phyloP scores from a whole-genome alignment of 2,888 invertebrate genomes.

The Scotopteryx bipunctaria region DNA sequence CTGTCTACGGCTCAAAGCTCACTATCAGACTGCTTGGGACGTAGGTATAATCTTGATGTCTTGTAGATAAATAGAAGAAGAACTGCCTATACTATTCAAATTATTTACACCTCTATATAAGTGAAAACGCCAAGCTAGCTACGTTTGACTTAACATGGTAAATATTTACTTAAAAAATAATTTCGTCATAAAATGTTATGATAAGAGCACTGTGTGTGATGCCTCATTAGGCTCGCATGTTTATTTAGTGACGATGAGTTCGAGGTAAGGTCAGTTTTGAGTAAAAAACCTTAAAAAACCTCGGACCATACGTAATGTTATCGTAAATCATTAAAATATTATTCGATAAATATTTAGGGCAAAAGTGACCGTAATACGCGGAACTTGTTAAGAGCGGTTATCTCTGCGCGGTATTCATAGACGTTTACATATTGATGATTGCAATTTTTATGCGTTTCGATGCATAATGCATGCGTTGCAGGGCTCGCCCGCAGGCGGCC shows the following conservation, averaged over 20 bases:
- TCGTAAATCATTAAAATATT: slow-evolving; percentile 13
- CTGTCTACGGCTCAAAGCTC: neutral
- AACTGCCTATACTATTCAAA: no score
- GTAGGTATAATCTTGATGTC: neutral
- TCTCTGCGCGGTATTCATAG: slow-evolving; percentile 40
- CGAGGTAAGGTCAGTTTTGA: slow-evolving; percentile 29
- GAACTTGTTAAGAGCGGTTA: slow-evolving; percentile 26
- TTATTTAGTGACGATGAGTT: slow-evolving; percentile 33
- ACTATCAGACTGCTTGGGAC: neutral
- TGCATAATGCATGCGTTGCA: slow-evolving; percentile 61
- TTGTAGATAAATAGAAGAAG: neutral
- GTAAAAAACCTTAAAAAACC: slow-evolving; percentile 28
- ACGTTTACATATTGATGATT: slow-evolving; percentile 56
- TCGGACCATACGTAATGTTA: slow-evolving; percentile 26
- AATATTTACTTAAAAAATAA: no score
- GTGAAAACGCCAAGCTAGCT: no score
- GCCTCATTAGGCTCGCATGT: slow-evolving; percentile 28
- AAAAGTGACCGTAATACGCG: slow-evolving; percentile 22
- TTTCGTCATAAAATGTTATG: slow-evolving; percentile 13
- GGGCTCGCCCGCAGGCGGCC: slow-evolving; percentile 36
- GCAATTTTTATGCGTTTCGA: slow-evolving; percentile 58
- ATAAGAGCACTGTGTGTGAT: slow-evolving; percentile 7
- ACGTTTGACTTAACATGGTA: no score
- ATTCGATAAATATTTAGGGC: slow-evolving; percentile 21
- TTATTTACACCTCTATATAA: no score